Base-by-base conservation (phyloP, 2,797 vertebrate genomes). In the Aplochiton taeniatus region DNA sequence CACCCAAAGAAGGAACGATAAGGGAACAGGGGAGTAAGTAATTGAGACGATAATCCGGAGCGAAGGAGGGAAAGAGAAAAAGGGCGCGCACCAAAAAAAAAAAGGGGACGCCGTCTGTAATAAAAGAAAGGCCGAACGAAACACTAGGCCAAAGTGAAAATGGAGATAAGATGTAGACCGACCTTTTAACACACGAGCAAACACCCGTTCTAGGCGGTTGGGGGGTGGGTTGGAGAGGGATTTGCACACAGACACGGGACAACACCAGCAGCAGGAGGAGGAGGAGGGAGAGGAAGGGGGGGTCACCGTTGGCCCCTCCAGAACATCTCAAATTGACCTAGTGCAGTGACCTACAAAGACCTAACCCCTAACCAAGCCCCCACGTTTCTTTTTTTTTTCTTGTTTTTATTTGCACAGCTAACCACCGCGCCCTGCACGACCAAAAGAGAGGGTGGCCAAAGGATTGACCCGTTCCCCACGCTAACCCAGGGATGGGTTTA, bases 31-130 rank as follows among this genome's bases (percentile, higher is more conserved):
- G 46, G 53, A 64, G 49, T 41, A 51, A 62, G 77, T 74, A 76
- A 76, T 72, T 55, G 74, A 72, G 74, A 80, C 16, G 63, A 80
- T 75, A 70, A 81, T 78, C 65, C 52, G 61, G 43, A 61, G 20
- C 57, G 73, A 81, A 43, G 12, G 18, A 59, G n/a, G 48, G 13
- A 47, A 11, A 46, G 41, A 73, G 49, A 63, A 42, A 41, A 17
- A 64, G 12, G 13, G 52, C 46, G 8, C 13, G 46, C 31, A 42
- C 19, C 13, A 20, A 12, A 9, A 20, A 44, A 43, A 52, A 44
- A 48, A 60, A 63, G 41, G 42, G 18, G 20, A 44, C 8, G 61
- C 51, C 43, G 63, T 46, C 62, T 54, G 17, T 20, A 45, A 45
- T 58, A 62, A 20, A 57, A 63, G 63, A 14, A 19, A 19, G 44